Conservation (phyloP, 2,888 invertebrate genomes). For the Heliconius aoede region DNA sequence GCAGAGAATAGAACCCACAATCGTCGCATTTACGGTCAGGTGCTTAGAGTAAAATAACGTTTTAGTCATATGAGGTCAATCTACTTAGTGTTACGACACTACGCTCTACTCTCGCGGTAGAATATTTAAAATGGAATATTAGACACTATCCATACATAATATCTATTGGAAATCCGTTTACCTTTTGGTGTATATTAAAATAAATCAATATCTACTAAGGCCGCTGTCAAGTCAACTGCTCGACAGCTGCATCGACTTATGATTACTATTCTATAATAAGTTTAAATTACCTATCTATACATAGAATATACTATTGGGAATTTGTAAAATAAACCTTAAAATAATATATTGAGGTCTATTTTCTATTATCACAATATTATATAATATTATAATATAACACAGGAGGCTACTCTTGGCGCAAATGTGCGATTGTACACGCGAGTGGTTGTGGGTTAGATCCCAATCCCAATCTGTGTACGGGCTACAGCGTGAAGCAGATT, state of each 20-base stretch:
- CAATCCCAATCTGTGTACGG: no score
- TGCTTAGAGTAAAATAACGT: no score
- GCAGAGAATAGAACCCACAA: no score
- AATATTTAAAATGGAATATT: background rate
- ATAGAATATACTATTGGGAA: background rate
- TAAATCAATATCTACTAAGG: constrained; percentile 8
- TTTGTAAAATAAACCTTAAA: constrained; percentile 4
- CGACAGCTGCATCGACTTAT: constrained; percentile 42
- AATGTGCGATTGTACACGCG: no score
- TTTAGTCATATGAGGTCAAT: background rate
- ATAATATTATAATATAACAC: no score
- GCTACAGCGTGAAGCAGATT: no score
- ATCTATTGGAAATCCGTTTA: background rate
- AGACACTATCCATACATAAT: background rate
- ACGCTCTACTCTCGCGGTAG: background rate
- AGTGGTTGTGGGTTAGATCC: no score
- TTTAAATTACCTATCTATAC: background rate
- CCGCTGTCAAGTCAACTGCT: constrained; percentile 49
- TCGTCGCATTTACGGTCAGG: no score
- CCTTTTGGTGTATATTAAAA: background rate
- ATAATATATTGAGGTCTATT: background rate
- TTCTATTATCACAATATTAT: background rate
- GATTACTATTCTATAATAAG: constrained; percentile 25
- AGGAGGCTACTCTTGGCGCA: no score
- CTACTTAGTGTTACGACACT: background rate